Evolutionary conservation across 2,113 vertebrate species (phyloP).

Genomic region (Regulus satrapa): DNA sequence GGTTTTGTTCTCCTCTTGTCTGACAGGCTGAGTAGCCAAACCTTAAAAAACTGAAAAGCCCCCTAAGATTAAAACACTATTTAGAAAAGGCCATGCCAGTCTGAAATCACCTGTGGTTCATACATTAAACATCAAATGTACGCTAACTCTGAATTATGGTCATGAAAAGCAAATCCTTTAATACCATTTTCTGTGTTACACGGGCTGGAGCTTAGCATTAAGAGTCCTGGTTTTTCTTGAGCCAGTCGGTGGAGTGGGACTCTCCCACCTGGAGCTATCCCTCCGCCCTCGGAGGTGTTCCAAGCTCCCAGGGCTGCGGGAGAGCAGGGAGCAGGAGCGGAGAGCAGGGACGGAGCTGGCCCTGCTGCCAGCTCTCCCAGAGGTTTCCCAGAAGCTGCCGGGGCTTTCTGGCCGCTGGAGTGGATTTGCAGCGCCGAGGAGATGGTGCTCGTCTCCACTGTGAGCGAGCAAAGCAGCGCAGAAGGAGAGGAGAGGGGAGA

Average conservation of each 20-base stretch:
- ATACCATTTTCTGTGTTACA: constrained; percentile 72
- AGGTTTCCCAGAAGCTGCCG: not conserved
- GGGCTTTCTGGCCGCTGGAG: not conserved
- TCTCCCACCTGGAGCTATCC: not conserved
- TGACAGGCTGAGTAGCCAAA: constrained; percentile 64
- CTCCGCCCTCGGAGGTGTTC: not conserved
- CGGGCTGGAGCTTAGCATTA: constrained; percentile 65
- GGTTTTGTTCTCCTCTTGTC: constrained; percentile 55
- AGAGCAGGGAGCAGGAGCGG: not conserved
- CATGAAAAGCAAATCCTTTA: constrained; percentile 81
- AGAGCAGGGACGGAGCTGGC: too few species aligned
- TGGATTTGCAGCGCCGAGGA: not conserved
- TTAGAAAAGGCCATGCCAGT: constrained; percentile 73
- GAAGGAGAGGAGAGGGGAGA: not conserved
- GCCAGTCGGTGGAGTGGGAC: not conserved
- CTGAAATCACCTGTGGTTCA: constrained; percentile 79
- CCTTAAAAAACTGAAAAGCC: constrained; percentile 45
- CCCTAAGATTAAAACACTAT: constrained; percentile 78
- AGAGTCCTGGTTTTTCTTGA: constrained; percentile 13
- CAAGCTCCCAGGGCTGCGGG: not conserved
- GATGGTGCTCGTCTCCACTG: not conserved
- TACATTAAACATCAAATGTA: constrained; percentile 82
- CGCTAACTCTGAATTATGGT: constrained; percentile 80
- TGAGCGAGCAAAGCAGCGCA: rapidly evolving
- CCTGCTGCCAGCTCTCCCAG: not conserved